Evolutionary conservation across 2,113 vertebrate genomes (phyloP), one percentile per base, ranked within the genome.

Genomic region (Chaetodon trifascialis): DNA sequence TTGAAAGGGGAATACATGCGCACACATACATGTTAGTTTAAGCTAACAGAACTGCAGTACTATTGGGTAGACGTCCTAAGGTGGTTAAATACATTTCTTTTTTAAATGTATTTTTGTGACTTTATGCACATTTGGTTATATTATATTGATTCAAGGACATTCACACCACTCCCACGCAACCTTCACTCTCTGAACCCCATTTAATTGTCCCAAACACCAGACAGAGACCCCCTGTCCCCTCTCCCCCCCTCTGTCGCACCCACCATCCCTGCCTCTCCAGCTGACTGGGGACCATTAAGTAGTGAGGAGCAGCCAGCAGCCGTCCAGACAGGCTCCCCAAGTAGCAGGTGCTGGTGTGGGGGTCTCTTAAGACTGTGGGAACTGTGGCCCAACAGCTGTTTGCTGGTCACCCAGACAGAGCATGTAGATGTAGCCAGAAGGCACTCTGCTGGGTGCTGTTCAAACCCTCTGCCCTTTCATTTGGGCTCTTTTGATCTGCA

Each of bases 301-400:
- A 79, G 90, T 90, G 86, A 44, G 3, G 52, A 76, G 71, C 67
- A 92, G 83, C 79, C 71, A 85, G 80, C 88, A 88, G 89, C 85
- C 83, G 9, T 67, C 87, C 89, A 92, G 91, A 92, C 89, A 85
- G 74, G 51, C 88, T 88, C 77, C 72, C 80, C 44, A 86, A 30
- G 84, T 79, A 92, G 94, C 94, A 95, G 94, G 95, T 95, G 94
- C 85, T 91, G 55, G 46, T 86, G 87, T 85, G 87, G 87, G 86
- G 86, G 89, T 84, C 82, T 89, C 80, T 86, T 83, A 86, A 90
- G 90, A 89, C 83, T 91, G 90, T 93, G 94, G 91, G 95, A 93
- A 93, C 87, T 84, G 64, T 44, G 58, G 70, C 65, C 82, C 79
- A 94, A 88, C 94, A 95, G 95, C 94, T 95, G 94, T 89, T 94